Evolutionary conservation across 30 jellyfish, hydroid and myxozoan genomes (phyloP).

Genomic region (Hydractinia echinata): DNA sequence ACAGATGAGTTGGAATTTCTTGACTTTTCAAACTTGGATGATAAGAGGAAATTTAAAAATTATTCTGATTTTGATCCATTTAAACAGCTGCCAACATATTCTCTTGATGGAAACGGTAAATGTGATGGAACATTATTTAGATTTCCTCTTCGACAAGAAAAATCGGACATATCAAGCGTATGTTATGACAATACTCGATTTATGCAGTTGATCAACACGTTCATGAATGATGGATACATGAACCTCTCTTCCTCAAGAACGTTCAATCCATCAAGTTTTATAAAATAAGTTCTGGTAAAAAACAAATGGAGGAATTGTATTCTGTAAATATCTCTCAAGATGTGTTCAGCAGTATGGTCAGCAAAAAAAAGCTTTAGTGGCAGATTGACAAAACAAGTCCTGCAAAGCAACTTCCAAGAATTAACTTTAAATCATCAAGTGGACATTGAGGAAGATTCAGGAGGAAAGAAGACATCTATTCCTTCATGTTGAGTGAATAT

Average conservation of each 20-base stretch:
- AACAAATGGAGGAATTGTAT: constrained; percentile 31
- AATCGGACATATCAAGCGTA: constrained; percentile 51
- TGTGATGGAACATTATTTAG: constrained; percentile 65
- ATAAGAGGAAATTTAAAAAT: background rate
- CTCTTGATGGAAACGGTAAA: constrained; percentile 15
- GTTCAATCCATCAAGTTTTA: constrained; percentile 42
- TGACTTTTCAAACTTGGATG: constrained; percentile 19
- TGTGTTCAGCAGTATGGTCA: constrained; percentile 5
- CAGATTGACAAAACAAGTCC: background rate
- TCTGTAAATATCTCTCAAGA: background rate
- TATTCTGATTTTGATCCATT: constrained; percentile 23
- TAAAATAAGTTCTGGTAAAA: constrained; percentile 20
- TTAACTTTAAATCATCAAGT: constrained; percentile 27
- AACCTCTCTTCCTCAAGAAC: constrained; percentile 50
- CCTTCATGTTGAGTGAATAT: constrained; percentile 24
- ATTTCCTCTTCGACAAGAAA: constrained; percentile 44
- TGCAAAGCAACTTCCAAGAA: background rate
- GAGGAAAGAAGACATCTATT: background rate
- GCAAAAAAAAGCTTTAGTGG: constrained; percentile 17
- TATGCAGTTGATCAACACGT: constrained; percentile 30
- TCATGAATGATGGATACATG: constrained; percentile 50
- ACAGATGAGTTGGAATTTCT: constrained; percentile 2
- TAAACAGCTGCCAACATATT: constrained; percentile 1
- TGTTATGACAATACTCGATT: constrained; percentile 31
- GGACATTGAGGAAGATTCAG: background rate